phyloP scores from a whole-genome alignment of 2,888 invertebrate genomes.

The Zaprionus bogoriensis region DNA sequence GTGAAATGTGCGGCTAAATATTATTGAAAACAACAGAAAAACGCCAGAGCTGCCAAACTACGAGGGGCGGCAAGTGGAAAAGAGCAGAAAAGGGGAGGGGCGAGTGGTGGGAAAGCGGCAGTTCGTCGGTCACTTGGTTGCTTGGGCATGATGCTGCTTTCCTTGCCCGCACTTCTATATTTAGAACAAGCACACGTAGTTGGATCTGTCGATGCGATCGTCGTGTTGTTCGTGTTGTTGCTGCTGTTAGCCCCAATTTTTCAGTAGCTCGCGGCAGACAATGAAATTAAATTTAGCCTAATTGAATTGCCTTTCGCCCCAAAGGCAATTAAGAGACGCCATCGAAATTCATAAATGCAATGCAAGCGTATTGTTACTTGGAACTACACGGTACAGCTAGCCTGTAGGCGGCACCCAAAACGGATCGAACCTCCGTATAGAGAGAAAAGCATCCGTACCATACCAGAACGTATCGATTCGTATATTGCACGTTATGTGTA shows the following conservation, averaged over 20 bases:
- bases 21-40: constrained; percentile 53
- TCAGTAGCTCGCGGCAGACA: constrained; percentile 45
- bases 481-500: background rate
- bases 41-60: constrained; percentile 40
- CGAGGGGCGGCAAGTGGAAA: background rate
- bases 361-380: constrained; percentile 20
- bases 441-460: constrained; percentile 4
- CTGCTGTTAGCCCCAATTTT: constrained; percentile 52
- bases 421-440: constrained; percentile 19
- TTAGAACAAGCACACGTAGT: constrained; percentile 74
- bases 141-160: constrained; percentile 55
- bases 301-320: constrained; percentile 51
- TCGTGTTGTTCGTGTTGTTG: constrained; percentile 11
- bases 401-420: constrained; percentile 16
- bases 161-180: constrained; percentile 55
- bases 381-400: constrained; percentile 18
- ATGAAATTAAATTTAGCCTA: constrained; percentile 56
- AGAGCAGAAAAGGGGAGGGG: background rate
- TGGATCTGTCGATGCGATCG: constrained; percentile 65
- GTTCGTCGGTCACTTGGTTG: constrained; percentile 48
- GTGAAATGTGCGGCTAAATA: constrained; percentile 59
- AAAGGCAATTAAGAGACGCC: constrained; percentile 17
- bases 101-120: constrained; percentile 1
- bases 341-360: constrained; percentile 37
- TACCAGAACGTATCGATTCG: background rate